Evolutionary conservation across 2,113 vertebrate species (phyloP).

Genomic region (Oxyura jamaicensis): DNA sequence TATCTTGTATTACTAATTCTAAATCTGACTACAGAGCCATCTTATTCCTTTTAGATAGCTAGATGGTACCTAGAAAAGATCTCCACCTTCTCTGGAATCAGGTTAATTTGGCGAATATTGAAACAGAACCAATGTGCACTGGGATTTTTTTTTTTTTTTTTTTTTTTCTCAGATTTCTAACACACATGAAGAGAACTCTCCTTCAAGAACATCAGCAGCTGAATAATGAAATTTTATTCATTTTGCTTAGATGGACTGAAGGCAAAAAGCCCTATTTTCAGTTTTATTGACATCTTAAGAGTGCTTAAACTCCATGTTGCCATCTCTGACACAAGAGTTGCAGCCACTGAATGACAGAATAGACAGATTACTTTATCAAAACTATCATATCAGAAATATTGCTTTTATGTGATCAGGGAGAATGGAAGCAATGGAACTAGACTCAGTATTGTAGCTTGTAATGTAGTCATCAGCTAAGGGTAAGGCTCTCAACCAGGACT

Average conservation of each 20-base stretch:
- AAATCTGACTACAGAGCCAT: slow-evolving; percentile 8
- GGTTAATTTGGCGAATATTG: not conserved
- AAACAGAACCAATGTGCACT: not conserved
- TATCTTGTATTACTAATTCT: not conserved
- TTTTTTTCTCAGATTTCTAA: not conserved
- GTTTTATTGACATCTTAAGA: not conserved
- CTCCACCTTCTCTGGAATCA: not conserved
- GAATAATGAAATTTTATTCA: not conserved
- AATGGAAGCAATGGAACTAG: not conserved
- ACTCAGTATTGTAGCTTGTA: too few species aligned
- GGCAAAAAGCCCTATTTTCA: not conserved
- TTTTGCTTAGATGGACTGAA: not conserved
- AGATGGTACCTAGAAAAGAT: not conserved
- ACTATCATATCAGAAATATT: not conserved
- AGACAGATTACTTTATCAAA: not conserved
- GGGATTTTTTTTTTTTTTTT: too few species aligned
- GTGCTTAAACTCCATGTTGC: not conserved
- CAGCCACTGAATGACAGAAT: not conserved
- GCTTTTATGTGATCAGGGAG: not conserved
- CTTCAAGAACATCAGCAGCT: not conserved
- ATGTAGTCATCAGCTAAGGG: not conserved
- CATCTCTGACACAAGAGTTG: not conserved
- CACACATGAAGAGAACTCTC: not conserved
- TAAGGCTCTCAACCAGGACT: not conserved
- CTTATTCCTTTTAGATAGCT: not conserved